phyloP scores from a whole-genome alignment of 2,888 invertebrate species.

The Diachrysia chrysitis region DNA sequence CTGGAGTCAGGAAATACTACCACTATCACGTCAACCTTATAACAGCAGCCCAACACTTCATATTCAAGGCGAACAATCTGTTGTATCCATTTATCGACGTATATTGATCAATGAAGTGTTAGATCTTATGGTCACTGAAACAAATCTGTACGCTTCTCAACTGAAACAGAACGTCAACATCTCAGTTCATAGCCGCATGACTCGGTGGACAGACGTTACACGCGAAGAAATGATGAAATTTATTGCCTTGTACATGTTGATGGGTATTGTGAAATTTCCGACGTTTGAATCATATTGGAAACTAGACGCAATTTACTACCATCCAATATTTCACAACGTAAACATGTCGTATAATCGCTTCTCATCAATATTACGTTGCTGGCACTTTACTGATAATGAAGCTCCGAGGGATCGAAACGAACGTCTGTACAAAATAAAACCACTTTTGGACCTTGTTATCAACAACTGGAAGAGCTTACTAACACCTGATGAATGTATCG shows the following conservation, averaged over 20 bases:
- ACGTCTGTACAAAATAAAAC: constrained; percentile 36
- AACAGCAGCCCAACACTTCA: constrained; percentile 31
- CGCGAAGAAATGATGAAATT: constrained; percentile 41
- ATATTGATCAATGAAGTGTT: constrained; percentile 39
- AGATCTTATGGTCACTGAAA: constrained; percentile 38
- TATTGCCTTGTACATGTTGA: constrained; percentile 40
- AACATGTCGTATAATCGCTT: constrained; percentile 36
- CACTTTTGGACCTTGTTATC: constrained; percentile 32
- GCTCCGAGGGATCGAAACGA: constrained; percentile 32
- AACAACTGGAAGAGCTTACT: constrained; percentile 27
- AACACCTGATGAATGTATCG: constrained; percentile 30
- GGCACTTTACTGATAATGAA: constrained; percentile 28
- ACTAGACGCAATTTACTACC: constrained; percentile 28
- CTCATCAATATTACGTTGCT: constrained; percentile 32
- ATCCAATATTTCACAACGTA: constrained; percentile 22
- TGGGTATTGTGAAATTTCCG: constrained; percentile 30
- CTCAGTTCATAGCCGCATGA: constrained; percentile 29
- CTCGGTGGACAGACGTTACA: constrained; percentile 37
- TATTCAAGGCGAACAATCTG: constrained; percentile 37
- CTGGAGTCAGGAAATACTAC: constrained; percentile 25
- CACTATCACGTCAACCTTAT: constrained; percentile 22
- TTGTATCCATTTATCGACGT: constrained; percentile 43
- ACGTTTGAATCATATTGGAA: constrained; percentile 31
- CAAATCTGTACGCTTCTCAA: constrained; percentile 37
- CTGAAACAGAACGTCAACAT: constrained; percentile 36